Base-by-base conservation (phyloP, 2,797 vertebrate genomes). In the Balearica regulorum region DNA sequence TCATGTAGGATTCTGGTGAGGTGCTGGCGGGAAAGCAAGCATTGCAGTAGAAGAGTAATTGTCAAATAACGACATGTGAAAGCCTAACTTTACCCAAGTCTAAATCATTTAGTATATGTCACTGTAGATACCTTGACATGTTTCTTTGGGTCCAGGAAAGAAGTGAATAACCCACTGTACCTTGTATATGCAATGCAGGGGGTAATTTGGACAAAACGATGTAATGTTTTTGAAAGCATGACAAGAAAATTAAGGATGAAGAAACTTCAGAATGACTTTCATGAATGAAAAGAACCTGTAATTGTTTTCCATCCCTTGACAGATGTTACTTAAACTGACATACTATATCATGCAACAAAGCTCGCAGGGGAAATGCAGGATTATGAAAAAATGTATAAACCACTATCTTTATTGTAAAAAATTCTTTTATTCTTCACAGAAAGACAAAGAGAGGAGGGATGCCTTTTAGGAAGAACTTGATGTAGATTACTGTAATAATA, bases 171-270 rank as follows among this genome's bases (percentile, higher is more conserved):
- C 85, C 64, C 77, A 83, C 91, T 93, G 83, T 93, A 94, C 78
- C 57, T 87, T 85, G 83, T 93, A 83, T 93, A 89, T 91, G 86
- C 91, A 91, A 95, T 93, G 81, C 62, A 93, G 87, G 92, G 73
- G 87, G 57, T 90, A 78, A 68, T 96, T 94, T 93, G 91, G 97
- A 94, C 96, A 91, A 97, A 94, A 93, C 82, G 60, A 92, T 95
- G 60, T 84, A 95, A 96, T 96, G 87, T 95, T 93, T 96, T 91
- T 96, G 94, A 97, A 97, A 92, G 77, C 65, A 86, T 96, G 97
- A 96, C 96, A 97, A 94, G 97, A 94, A 96, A 97, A 98, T 96
- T 92, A 94, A 96, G 76, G 89, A 84, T 82, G 41, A 92, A 96
- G 78, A 91, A 97, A 92, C 51, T 90, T 65, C 79, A 90, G 82